Percentiles rank a stretch among this genome's conserved stretches.
Conservation (phyloP, 1,140 invertebrate genomes). For the Drusus annulatus region DNA sequence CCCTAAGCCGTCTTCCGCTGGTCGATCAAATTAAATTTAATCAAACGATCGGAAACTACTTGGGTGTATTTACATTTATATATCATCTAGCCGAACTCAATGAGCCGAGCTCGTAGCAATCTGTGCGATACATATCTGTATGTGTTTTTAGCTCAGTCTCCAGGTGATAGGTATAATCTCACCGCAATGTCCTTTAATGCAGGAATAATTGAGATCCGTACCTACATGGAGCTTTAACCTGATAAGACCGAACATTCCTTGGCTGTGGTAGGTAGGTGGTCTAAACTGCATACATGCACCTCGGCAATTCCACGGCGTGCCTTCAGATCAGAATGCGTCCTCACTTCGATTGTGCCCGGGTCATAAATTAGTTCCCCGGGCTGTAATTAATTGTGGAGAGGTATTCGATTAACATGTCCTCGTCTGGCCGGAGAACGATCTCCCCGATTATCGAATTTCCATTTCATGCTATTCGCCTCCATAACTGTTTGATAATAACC, state of each 20-base stretch:
- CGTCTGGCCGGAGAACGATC: constrained; percentile 31
- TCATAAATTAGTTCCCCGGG: constrained; percentile 46
- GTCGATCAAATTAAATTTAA: background rate
- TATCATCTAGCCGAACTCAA: background rate
- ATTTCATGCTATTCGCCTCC: constrained; percentile 29
- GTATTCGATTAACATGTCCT: constrained; percentile 49
- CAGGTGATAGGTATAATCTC: constrained; percentile 23
- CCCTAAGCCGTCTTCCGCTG: too few species aligned
- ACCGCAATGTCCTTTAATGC: constrained; percentile 14
- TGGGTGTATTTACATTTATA: constrained; percentile 23
- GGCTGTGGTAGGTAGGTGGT: constrained; percentile 16
- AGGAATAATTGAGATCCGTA: constrained; percentile 29
- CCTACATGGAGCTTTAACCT: constrained; percentile 5
- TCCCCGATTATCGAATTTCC: constrained; percentile 36
- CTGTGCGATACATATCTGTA: too few species aligned
- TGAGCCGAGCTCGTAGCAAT: background rate
- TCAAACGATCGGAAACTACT: background rate
- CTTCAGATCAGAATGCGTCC: constrained; percentile 44
- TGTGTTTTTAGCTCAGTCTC: background rate
- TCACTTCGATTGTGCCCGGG: constrained; percentile 45
- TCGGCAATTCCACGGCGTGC: constrained; percentile 32
- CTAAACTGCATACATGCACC: constrained; percentile 35
- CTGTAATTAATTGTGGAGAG: constrained; percentile 47
- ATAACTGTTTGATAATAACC: constrained; percentile 21
- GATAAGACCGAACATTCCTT: constrained; percentile 35